phyloP scores from a whole-genome alignment of 92 coral and sea anemone genomes.

The Porites rus region DNA sequence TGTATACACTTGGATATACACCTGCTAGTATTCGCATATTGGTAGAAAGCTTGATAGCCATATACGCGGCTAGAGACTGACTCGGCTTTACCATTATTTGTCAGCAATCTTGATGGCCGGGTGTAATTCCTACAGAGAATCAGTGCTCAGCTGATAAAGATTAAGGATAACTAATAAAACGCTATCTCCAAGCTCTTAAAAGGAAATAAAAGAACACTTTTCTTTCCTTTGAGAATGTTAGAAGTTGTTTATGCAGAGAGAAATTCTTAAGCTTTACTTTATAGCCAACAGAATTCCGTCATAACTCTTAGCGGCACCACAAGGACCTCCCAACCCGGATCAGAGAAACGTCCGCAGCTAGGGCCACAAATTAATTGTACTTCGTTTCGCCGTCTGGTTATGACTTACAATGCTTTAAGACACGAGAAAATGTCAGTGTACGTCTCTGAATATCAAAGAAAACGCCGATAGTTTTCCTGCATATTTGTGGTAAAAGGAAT shows the following conservation, averaged over 20 bases:
- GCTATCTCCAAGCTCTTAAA: neutral
- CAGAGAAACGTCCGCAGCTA: neutral
- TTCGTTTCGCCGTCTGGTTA: conserved; percentile 2
- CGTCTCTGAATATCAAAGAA: conserved; percentile 15
- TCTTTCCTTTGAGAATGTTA: neutral
- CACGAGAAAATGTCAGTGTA: neutral
- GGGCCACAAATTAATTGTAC: neutral
- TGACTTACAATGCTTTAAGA: conserved; percentile 1
- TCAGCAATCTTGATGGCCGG: neutral
- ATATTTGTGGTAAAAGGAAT: conserved; percentile 40
- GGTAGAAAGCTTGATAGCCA: neutral
- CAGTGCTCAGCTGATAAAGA: neutral
- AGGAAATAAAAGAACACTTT: neutral
- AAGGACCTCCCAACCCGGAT: conserved; percentile 6
- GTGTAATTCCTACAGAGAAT: conserved; percentile 6
- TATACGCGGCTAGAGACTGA: neutral
- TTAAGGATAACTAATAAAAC: conserved; percentile 1
- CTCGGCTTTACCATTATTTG: no score
- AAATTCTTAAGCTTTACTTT: neutral
- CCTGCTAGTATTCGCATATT: conserved; percentile 34
- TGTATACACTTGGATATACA: conserved; percentile 21
- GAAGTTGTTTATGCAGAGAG: neutral
- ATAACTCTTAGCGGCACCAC: neutral
- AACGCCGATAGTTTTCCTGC: conserved; percentile 2
- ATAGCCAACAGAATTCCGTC: neutral